Conservation (phyloP, 2,797 vertebrate genomes). For the Cephalopachus bancanus region DNA sequence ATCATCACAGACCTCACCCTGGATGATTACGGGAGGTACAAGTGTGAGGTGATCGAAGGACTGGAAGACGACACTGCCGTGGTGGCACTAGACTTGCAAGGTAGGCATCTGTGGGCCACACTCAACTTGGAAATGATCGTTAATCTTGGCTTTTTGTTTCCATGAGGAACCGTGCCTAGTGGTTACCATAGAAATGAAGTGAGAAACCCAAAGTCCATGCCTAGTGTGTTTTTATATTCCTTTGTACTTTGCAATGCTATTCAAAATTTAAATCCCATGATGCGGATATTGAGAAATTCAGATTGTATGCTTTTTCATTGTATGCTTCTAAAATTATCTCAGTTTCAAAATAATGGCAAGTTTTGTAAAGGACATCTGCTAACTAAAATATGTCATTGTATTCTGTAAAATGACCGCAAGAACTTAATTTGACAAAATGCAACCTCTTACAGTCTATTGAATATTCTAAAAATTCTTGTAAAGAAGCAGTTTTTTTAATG, state of each 20-base stretch:
- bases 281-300: constrained; percentile 71
- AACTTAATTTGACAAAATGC: constrained; percentile 63
- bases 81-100: constrained; percentile 91
- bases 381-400: constrained; percentile 44
- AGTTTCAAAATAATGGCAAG: constrained; percentile 64
- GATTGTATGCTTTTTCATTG: constrained; percentile 37
- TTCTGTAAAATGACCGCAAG: constrained; percentile 53
- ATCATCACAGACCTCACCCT: constrained; percentile 90
- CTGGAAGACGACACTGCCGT: constrained; percentile 91
- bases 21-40: constrained; percentile 94
- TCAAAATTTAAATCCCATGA: constrained; percentile 67
- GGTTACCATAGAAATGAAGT: constrained; percentile 21
- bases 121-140: neutral
- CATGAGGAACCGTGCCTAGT: neutral
- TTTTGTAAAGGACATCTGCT: constrained; percentile 67
- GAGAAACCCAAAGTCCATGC: constrained; percentile 4
- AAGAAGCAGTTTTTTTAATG: neutral
- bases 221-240: constrained; percentile 1
- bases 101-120: constrained; percentile 77
- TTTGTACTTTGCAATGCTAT: constrained; percentile 19
- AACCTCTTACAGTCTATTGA: no score
- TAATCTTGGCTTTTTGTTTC: neutral
- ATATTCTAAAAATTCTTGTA: constrained; percentile 42
- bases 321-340: constrained; percentile 70
- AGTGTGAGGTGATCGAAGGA: constrained; percentile 95